Percentiles rank a stretch among this genome's conserved stretches.
phyloP scores from a whole-genome alignment of 1,140 invertebrate genomes.

The Lutraria rhynchaena region DNA sequence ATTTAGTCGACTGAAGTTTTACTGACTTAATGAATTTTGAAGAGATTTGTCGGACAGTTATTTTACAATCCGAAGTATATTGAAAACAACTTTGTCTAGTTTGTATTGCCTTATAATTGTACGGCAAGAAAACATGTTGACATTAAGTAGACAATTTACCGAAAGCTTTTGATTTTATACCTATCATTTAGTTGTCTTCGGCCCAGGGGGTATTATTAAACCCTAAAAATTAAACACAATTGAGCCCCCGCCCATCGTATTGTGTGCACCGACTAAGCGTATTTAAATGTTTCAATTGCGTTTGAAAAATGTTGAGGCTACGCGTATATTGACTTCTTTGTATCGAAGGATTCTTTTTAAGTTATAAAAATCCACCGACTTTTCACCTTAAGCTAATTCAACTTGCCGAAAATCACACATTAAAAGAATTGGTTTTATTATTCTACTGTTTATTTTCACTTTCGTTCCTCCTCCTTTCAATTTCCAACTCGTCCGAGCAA shows the following conservation, averaged over 20 bases:
- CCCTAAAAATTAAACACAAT: slow-evolving; percentile 29
- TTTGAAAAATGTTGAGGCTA: slow-evolving; percentile 37
- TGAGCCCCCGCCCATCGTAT: slow-evolving; percentile 20
- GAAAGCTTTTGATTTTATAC: slow-evolving; percentile 26
- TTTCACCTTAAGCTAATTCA: slow-evolving; percentile 55
- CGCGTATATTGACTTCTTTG: slow-evolving; percentile 42
- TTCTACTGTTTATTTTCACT: slow-evolving; percentile 35
- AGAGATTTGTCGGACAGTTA: too few relatives aligned
- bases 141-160: slow-evolving; percentile 50
- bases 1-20: too few relatives aligned
- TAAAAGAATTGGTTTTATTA: slow-evolving; percentile 42
- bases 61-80: too few relatives aligned
- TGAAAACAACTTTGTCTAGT: too few relatives aligned
- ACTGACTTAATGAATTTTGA: too few relatives aligned
- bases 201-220: slow-evolving; percentile 36
- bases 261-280: slow-evolving; percentile 1
- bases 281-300: slow-evolving; percentile 42
- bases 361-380: slow-evolving; percentile 24
- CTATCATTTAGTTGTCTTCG: slow-evolving; percentile 37
- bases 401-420: slow-evolving; percentile 45
- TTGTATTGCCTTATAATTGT: too few relatives aligned
- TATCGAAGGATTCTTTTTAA: background rate
- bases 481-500: slow-evolving; percentile 22
- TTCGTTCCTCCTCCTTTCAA: slow-evolving; percentile 31
- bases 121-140: slow-evolving; percentile 23